phyloP scores from a whole-genome alignment of 2,888 invertebrate species.

The Drosophila meridionalis region DNA sequence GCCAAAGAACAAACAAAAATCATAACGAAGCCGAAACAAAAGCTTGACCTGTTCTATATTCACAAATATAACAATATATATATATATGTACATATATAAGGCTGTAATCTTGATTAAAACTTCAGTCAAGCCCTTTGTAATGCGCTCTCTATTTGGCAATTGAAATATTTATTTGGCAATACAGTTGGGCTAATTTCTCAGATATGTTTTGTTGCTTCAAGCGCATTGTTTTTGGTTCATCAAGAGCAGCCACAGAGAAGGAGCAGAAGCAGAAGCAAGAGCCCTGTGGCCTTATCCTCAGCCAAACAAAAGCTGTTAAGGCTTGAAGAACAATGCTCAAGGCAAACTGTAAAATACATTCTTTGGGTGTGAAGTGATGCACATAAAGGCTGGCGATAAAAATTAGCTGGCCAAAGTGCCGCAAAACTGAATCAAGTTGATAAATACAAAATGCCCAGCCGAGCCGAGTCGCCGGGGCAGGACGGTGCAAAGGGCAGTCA shows the following conservation, averaged over 20 bases:
- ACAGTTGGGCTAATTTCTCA: slow-evolving; percentile 13
- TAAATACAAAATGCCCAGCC: slow-evolving; percentile 52
- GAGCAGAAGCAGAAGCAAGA: not conserved
- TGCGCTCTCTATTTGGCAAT: not conserved
- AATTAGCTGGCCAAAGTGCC: slow-evolving; percentile 56
- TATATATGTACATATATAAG: not conserved
- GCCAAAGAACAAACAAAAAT: not conserved
- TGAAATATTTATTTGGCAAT: slow-evolving; percentile 14
- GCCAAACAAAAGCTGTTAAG: slow-evolving; percentile 40
- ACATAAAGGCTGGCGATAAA: slow-evolving; percentile 61
- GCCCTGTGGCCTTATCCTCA: slow-evolving; percentile 5
- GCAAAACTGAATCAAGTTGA: slow-evolving; percentile 60
- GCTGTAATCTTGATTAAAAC: slow-evolving; percentile 7
- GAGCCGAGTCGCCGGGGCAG: slow-evolving; percentile 7
- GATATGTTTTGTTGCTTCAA: slow-evolving; percentile 2
- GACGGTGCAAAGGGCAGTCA: slow-evolving; percentile 36
- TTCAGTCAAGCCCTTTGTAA: slow-evolving; percentile 8
- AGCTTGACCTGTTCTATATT: slow-evolving; percentile 2
- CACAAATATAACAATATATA: not conserved
- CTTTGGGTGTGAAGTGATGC: slow-evolving; percentile 60
- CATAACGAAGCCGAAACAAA: not conserved
- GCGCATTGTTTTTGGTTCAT: slow-evolving; percentile 9
- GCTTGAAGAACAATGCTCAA: slow-evolving; percentile 50
- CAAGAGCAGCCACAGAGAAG: not conserved
- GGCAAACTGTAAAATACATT: slow-evolving; percentile 59